These are phyloP conservation scores for Steinernema hermaphroditum DNA, from an alignment of 2,888 invertebrate species.

Conservation along the genomic window DNA sequence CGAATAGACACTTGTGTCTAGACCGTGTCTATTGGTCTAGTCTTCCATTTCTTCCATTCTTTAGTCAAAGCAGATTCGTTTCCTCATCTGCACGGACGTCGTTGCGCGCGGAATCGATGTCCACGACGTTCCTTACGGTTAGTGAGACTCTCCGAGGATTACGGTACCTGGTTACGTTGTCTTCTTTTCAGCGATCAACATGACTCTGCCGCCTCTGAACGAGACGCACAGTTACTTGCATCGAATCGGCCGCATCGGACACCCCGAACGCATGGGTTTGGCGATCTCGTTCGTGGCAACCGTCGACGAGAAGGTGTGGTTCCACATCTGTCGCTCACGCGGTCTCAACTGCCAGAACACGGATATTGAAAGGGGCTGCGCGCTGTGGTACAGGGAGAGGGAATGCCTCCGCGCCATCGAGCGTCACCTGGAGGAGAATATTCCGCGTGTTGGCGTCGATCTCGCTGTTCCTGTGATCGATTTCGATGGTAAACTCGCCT, in stretches of 20 bases:
- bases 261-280: conserved; percentile 96
- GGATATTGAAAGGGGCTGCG: conserved; percentile 86
- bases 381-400: conserved; percentile 96
- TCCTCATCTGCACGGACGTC: conserved; percentile 96
- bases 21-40: not conserved
- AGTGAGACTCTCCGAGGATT: conserved; percentile 56
- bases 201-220: conserved; percentile 85
- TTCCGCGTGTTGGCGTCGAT: conserved; percentile 83
- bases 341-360: conserved; percentile 93
- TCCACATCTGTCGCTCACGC: conserved; percentile 84
- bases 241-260: conserved; percentile 96
- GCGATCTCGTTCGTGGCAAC: conserved; percentile 91
- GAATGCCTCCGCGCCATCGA: conserved; percentile 93
- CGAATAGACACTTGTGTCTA: no score
- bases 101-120: conserved; percentile 97
- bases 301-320: conserved; percentile 83
- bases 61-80: conserved; percentile 75
- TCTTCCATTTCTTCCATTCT: conserved; percentile 40
- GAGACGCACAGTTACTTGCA: conserved; percentile 99
- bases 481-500: conserved; percentile 96
- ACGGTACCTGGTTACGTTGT: conserved; percentile 7
- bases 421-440: conserved; percentile 93
- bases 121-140: conserved; percentile 85
- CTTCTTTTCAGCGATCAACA: conserved; percentile 82
- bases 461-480: conserved; percentile 88